phyloP scores from a whole-genome alignment of 2,888 invertebrate species.

The Shargacucullia verbasci region DNA sequence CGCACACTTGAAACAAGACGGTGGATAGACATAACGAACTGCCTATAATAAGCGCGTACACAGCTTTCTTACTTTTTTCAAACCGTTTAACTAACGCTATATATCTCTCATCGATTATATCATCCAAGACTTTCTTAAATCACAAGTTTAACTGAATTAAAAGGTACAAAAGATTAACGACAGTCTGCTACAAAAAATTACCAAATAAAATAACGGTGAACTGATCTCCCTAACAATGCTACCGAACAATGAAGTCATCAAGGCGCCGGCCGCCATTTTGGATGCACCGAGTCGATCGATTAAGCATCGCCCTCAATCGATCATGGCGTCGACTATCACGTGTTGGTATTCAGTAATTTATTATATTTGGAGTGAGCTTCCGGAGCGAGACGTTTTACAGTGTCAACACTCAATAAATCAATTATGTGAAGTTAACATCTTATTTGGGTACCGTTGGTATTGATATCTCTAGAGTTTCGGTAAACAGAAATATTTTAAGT shows the following conservation, averaged over 20 bases:
- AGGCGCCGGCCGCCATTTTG: constrained; percentile 68
- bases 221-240: constrained; percentile 59
- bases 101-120: not conserved
- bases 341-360: constrained; percentile 77
- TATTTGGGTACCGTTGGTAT: constrained; percentile 62
- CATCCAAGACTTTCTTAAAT: not conserved
- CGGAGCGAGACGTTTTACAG: constrained; percentile 73
- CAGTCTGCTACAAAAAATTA: constrained; percentile 2
- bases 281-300: constrained; percentile 72
- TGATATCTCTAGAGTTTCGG: constrained; percentile 27
- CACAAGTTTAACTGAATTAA: not conserved
- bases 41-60: too few species aligned
- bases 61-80: not conserved
- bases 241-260: constrained; percentile 74
- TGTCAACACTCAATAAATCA: constrained; percentile 87
- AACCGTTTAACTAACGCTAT: too few species aligned
- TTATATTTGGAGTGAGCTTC: constrained; percentile 83
- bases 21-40: too few species aligned
- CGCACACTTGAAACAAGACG: too few species aligned
- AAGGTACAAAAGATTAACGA: too few species aligned
- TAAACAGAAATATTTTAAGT: constrained; percentile 27
- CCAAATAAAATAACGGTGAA: constrained; percentile 42
- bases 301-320: constrained; percentile 70
- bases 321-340: constrained; percentile 73
- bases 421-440: constrained; percentile 80